Evolutionary conservation across 2,113 vertebrate genomes (phyloP), one percentile per base, ranked within the genome.

Genomic region (Misgurnus mizolepis): DNA sequence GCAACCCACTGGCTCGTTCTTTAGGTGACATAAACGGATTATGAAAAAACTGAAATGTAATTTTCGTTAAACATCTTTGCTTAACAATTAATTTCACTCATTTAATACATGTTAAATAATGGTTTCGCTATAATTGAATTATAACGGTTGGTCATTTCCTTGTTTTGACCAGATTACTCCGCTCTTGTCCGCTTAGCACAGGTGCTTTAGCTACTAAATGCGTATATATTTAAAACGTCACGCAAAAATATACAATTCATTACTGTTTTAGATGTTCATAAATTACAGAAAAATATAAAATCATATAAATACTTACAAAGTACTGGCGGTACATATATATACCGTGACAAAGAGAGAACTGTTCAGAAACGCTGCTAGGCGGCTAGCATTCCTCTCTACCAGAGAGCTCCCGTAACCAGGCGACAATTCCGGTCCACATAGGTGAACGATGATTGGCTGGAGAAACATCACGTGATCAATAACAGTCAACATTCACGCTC

Each of bases 241-340:
- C 9, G 45, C 9, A 65, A 10, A 66, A 22, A 4, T 18, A 18
- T 10, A 66, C 34, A 40, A 18, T 55, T 2, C 5, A 41, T 66
- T 34, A 14, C 10, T 41, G 0, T n/a, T 66, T 2, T 9, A 55
- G 2, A 34, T 64, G 15, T 62, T 50, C 39, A 53, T 7, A 47
- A 12, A 18, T 17, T 2, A 71, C 3, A 45, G 34, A 49, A 17
- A 43, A 17, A 43, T 8, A 6, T 45, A 49, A 66, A 10, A 53
- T 17, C 8, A n/a, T 22, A 27, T 2, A 55, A 4, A 50, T 69
- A 72, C 80, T 82, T 62, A 85, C 83, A 79, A 61, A 82, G 61
- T 80, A 75, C 43, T 61, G 72, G 18, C 71, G 80, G 18, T 64
- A 67, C 70, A 80, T 80, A 39, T 15, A 71, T 71, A 72, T 9